Percentiles rank a stretch among this genome's conserved stretches.
Evolutionary conservation across 1,140 invertebrate genomes (phyloP).

Genomic region (Bombus pascuorum): DNA sequence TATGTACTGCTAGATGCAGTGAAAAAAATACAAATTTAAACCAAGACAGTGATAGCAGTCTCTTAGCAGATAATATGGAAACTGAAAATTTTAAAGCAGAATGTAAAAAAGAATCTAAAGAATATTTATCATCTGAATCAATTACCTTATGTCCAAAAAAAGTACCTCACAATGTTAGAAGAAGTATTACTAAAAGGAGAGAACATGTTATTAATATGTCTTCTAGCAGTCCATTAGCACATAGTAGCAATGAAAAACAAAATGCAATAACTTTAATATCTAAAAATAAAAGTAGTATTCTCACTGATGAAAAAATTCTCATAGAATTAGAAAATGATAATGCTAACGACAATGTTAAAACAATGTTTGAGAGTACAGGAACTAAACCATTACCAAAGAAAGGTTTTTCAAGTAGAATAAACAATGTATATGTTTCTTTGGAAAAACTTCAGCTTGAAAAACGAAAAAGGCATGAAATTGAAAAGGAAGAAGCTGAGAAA

Average conservation of each 20-base stretch:
- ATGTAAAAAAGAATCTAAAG: slow-evolving; percentile 11
- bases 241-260: slow-evolving; percentile 32
- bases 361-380: slow-evolving; percentile 13
- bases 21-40: slow-evolving; percentile 30
- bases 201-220: not conserved
- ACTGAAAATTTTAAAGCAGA: slow-evolving; percentile 2
- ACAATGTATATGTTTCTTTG: slow-evolving; percentile 28
- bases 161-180: slow-evolving; percentile 53
- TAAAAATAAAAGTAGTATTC: slow-evolving; percentile 18
- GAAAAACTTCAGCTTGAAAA: slow-evolving; percentile 37
- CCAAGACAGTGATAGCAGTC: slow-evolving; percentile 31
- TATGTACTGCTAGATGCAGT: not conserved
- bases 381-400: slow-evolving; percentile 35
- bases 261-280: not conserved
- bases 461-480: not conserved
- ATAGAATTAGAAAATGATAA: slow-evolving; percentile 28
- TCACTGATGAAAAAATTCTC: slow-evolving; percentile 53
- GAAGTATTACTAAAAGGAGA: slow-evolving; percentile 19
- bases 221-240: slow-evolving; percentile 20
- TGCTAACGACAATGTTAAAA: not conserved
- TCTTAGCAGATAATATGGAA: slow-evolving; percentile 24
- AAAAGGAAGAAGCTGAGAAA: slow-evolving; percentile 27
- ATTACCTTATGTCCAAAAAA: slow-evolving; percentile 43
- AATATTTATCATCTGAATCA: slow-evolving; percentile 18
- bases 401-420: slow-evolving; percentile 26